phyloP scores from a whole-genome alignment of 2,113 vertebrate species.

The Labrus mixtus region DNA sequence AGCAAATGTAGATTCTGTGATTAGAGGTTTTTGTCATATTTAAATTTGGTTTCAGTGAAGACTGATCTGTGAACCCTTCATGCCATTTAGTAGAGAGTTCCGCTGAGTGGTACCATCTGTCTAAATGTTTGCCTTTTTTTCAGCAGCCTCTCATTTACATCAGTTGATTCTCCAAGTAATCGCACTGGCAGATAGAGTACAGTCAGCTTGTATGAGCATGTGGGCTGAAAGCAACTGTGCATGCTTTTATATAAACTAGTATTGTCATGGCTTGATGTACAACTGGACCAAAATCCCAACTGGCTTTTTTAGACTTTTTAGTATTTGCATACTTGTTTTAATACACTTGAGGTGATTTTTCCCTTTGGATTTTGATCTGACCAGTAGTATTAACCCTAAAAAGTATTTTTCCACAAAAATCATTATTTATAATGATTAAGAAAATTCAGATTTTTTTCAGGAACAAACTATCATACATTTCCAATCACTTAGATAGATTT shows the following conservation, averaged over 20 bases:
- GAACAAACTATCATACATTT: too few relatives aligned
- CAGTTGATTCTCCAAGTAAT: constrained; percentile 26
- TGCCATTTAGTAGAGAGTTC: constrained; percentile 14
- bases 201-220: constrained; percentile 27
- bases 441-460: too few relatives aligned
- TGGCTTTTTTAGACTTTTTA: background rate
- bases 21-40: constrained; percentile 13
- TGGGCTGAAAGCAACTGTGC: constrained; percentile 31
- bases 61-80: constrained; percentile 23
- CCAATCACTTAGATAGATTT: too few relatives aligned
- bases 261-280: constrained; percentile 20
- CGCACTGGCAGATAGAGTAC: constrained; percentile 16
- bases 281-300: constrained; percentile 16
- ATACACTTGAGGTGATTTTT: background rate
- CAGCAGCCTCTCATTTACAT: constrained; percentile 42
- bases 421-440: too few relatives aligned
- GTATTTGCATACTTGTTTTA: constrained; percentile 4
- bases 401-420: too few relatives aligned
- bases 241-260: constrained; percentile 29
- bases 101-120: constrained; percentile 45
- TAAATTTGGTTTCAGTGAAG: constrained; percentile 21
- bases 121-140: constrained; percentile 45
- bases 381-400: too few relatives aligned
- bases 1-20: background rate
- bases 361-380: too few relatives aligned